phyloP scores from a whole-genome alignment of 2,113 vertebrate genomes.

The Xerus inauris region DNA sequence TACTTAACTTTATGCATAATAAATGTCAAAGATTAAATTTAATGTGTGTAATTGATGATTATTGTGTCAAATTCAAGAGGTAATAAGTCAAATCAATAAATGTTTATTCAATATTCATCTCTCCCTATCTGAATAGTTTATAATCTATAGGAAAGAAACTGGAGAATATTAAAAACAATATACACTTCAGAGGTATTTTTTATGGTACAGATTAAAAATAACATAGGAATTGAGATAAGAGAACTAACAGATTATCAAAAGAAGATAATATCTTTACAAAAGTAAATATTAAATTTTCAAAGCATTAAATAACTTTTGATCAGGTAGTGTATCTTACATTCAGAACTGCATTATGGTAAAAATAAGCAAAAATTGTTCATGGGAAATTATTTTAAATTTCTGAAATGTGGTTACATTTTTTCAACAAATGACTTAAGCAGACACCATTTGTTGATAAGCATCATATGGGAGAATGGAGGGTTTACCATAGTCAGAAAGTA shows the following conservation, averaged over 20 bases:
- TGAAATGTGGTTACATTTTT: conserved; percentile 65
- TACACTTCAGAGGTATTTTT: background rate
- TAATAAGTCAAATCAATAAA: conserved; percentile 6
- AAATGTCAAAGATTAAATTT: background rate
- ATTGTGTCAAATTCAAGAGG: background rate
- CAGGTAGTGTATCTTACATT: background rate
- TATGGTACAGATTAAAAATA: background rate
- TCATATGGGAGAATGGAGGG: conserved; percentile 70
- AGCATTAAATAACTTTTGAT: background rate
- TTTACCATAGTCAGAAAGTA: conserved; percentile 71
- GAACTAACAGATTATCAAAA: background rate
- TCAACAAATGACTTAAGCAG: conserved; percentile 75
- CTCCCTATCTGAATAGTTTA: background rate
- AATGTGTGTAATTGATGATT: background rate
- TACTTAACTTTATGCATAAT: background rate
- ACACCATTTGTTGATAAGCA: conserved; percentile 81
- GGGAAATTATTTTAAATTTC: conserved; percentile 65
- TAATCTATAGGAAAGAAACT: background rate
- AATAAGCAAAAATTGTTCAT: conserved; percentile 27
- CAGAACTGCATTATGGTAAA: background rate
- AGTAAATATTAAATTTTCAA: background rate
- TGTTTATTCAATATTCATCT: background rate
- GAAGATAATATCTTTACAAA: background rate
- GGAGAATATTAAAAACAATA: background rate
- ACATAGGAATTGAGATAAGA: background rate